Percentiles rank a stretch among this genome's conserved stretches.
Conservation (phyloP, 2,113 vertebrate species). For the Gymnorhina tibicen region DNA sequence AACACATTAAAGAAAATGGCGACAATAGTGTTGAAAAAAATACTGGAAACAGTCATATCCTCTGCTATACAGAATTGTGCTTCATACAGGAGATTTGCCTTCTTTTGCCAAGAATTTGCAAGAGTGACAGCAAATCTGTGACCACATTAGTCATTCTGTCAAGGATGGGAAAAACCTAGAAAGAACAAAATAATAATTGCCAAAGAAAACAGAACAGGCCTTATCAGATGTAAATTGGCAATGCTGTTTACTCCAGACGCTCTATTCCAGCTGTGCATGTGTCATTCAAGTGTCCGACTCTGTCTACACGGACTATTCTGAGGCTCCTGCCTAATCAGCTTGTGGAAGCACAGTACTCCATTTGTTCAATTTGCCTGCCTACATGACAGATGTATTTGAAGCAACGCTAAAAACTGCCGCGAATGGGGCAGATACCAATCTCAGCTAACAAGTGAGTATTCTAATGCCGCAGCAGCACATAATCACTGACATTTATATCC, state of each 20-base stretch:
- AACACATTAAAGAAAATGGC: background rate
- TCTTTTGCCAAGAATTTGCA: background rate
- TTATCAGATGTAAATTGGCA: background rate
- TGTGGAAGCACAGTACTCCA: background rate
- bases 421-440: background rate
- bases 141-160: conserved; percentile 15
- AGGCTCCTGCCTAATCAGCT: background rate
- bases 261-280: background rate
- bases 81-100: background rate
- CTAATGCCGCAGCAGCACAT: background rate
- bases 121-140: conserved; percentile 18
- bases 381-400: background rate
- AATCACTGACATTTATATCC: background rate
- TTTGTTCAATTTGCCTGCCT: background rate
- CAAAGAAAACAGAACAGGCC: background rate
- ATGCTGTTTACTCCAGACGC: background rate
- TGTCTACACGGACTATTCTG: background rate
- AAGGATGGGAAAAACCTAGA: background rate
- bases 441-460: background rate
- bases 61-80: background rate
- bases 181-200: conserved; percentile 4
- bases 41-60: background rate
- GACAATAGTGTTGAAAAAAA: background rate
- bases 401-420: background rate
- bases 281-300: background rate